Conservation (phyloP, 2,888 invertebrate species). For the Netelia virgata region DNA sequence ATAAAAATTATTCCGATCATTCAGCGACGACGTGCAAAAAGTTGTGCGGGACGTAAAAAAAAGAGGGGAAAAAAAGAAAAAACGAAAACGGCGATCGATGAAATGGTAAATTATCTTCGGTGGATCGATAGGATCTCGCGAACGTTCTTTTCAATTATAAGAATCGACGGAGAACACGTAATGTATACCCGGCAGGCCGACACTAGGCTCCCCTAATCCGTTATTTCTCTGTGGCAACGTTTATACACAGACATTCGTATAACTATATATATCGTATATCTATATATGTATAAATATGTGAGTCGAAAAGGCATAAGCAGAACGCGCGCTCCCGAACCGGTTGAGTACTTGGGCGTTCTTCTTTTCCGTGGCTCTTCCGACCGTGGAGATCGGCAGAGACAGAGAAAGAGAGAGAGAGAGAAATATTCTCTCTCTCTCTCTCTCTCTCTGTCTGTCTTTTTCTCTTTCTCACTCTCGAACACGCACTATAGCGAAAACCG, state of each 20-base stretch:
- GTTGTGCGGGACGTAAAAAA: not conserved
- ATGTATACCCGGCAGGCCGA: slow-evolving; percentile 39
- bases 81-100: not conserved
- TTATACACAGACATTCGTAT: too few species aligned
- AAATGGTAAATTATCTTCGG: not conserved
- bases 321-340: slow-evolving; percentile 54
- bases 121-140: slow-evolving; percentile 25
- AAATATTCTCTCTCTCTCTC: not conserved
- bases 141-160: slow-evolving; percentile 49
- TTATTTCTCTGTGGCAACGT: slow-evolving; percentile 46
- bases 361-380: slow-evolving; percentile 37
- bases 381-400: slow-evolving; percentile 42
- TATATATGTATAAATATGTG: not conserved
- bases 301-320: slow-evolving; percentile 41
- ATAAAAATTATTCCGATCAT: slow-evolving; percentile 14
- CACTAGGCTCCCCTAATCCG: slow-evolving; percentile 52
- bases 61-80: not conserved
- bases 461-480: not conserved
- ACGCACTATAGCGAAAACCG: slow-evolving; percentile 8
- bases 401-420: slow-evolving; percentile 21
- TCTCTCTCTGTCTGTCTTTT: too few species aligned
- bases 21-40: slow-evolving; percentile 34
- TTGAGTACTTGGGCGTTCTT: slow-evolving; percentile 56
- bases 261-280: too few species aligned
- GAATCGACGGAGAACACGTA: not conserved